Percentiles rank a stretch among this genome's conserved stretches.
These are phyloP conservation scores for Poecilus cupreus DNA, from an alignment of 2,888 invertebrate species.

Conservation along the genomic window DNA sequence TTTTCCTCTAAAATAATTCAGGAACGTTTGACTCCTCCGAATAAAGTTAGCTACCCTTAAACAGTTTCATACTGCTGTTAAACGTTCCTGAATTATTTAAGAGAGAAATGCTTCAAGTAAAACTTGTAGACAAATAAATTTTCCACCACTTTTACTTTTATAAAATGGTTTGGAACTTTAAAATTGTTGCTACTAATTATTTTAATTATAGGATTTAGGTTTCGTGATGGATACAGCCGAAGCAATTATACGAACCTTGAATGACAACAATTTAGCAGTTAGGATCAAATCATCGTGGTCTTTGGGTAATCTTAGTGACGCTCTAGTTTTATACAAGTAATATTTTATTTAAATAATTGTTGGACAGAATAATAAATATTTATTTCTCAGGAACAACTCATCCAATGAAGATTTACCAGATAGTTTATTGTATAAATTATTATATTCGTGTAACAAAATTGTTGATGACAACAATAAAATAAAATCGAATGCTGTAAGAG, in stretches of 20 bases:
- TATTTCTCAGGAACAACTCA: slow-evolving; percentile 76
- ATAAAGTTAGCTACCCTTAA: too few relatives aligned
- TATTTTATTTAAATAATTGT: slow-evolving; percentile 63
- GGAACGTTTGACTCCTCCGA: too few relatives aligned
- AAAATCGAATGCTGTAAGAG: slow-evolving; percentile 86
- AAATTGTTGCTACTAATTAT: too few relatives aligned
- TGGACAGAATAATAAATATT: too few relatives aligned
- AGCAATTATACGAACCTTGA: slow-evolving; percentile 79
- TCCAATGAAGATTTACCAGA: slow-evolving; percentile 81
- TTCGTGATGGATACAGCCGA: slow-evolving; percentile 89
- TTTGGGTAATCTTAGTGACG: slow-evolving; percentile 89
- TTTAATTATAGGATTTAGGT: slow-evolving; percentile 73
- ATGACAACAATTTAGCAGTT: slow-evolving; percentile 81
- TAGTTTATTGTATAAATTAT: slow-evolving; percentile 80
- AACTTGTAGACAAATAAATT: too few relatives aligned
- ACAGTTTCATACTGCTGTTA: too few relatives aligned
- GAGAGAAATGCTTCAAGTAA: too few relatives aligned
- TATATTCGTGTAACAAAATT: slow-evolving; percentile 80
- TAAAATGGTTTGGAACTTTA: too few relatives aligned
- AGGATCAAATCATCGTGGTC: slow-evolving; percentile 91
- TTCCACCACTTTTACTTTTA: too few relatives aligned
- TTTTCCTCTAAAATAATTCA: too few relatives aligned
- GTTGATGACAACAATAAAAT: slow-evolving; percentile 87
- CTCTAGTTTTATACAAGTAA: slow-evolving; percentile 83
- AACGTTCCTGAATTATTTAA: too few relatives aligned